Percentiles rank a stretch among this genome's conserved stretches.
These are phyloP conservation scores for Nomada ruficornis DNA, from an alignment of 2,888 invertebrate species.

Conservation along the genomic window DNA sequence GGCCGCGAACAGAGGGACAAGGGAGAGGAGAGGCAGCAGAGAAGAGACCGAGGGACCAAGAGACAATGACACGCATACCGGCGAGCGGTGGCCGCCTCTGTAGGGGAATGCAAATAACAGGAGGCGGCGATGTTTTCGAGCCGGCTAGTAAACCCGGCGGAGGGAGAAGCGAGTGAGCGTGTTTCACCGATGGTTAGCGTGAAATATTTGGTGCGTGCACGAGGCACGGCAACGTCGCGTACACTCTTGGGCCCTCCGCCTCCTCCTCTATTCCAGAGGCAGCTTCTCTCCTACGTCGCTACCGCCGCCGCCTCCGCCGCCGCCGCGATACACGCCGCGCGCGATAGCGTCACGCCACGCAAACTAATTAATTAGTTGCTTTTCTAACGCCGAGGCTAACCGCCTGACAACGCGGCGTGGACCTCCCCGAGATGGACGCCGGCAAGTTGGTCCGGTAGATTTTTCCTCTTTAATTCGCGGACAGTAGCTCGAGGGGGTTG, in stretches of 20 bases:
- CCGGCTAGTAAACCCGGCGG: constrained; percentile 80
- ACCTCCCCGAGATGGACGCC: constrained; percentile 6
- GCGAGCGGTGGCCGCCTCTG: constrained; percentile 66
- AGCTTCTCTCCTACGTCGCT: constrained; percentile 52
- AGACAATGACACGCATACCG: constrained; percentile 67
- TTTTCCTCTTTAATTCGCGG: constrained; percentile 3
- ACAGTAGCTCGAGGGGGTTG: no score
- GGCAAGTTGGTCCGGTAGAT: background rate
- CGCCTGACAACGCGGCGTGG: constrained; percentile 18
- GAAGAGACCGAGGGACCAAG: constrained; percentile 40
- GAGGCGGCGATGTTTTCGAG: constrained; percentile 83
- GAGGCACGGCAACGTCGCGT: constrained; percentile 82
- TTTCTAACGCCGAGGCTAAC: constrained; percentile 73
- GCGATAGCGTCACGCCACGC: constrained; percentile 76
- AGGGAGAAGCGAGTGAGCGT: constrained; percentile 72
- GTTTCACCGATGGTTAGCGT: constrained; percentile 84
- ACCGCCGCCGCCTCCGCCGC: constrained; percentile 41
- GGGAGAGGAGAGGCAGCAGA: constrained; percentile 4
- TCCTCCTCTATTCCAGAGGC: constrained; percentile 43
- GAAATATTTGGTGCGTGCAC: constrained; percentile 83
- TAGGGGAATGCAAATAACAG: constrained; percentile 82
- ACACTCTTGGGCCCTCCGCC: constrained; percentile 57
- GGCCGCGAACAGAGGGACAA: constrained; percentile 3
- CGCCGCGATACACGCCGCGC: constrained; percentile 58
- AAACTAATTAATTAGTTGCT: constrained; percentile 81